Conservation (phyloP, 37 sponge, comb jelly and placozoan species). For the Ephydatia muelleri region DNA sequence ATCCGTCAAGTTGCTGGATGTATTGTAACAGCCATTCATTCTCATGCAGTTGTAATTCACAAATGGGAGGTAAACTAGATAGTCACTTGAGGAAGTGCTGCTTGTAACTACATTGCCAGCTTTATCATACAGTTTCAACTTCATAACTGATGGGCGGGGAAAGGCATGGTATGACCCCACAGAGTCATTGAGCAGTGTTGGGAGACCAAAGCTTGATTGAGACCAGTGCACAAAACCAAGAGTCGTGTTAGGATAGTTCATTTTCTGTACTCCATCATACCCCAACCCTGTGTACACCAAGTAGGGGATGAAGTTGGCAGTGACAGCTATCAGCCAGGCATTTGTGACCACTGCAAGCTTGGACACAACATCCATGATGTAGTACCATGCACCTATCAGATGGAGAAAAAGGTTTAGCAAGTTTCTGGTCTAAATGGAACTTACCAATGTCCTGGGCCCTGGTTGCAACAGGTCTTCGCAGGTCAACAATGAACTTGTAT, state of each 20-base stretch:
- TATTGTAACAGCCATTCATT: not conserved
- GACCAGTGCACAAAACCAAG: not conserved
- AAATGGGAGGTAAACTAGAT: constrained; percentile 59
- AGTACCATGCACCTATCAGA: constrained; percentile 67
- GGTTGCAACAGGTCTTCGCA: constrained; percentile 65
- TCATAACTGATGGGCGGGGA: constrained; percentile 27
- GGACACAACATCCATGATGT: constrained; percentile 73
- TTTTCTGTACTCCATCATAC: not conserved
- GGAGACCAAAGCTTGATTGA: not conserved
- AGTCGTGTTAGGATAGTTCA: not conserved
- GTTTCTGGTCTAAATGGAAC: not conserved
- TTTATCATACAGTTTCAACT: constrained; percentile 13
- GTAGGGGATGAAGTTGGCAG: constrained; percentile 65
- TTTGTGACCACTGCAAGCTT: constrained; percentile 79
- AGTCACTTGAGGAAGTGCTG: not conserved
- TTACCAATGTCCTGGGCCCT: constrained; percentile 87
- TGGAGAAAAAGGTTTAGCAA: not conserved
- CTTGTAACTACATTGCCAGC: not conserved
- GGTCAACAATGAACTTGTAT: constrained; percentile 62
- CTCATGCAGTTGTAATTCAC: constrained; percentile 32
- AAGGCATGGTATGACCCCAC: constrained; percentile 1
- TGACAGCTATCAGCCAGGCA: constrained; percentile 76
- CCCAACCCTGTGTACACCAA: constrained; percentile 7
- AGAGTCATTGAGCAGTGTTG: not conserved
- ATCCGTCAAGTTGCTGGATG: not conserved